A percentile compares a stretch with the other conserved stretches of the same genome.
Conservation (phyloP, 2,113 vertebrate species). For the cat (Felis catus) region F.catus_Fca126_mat1.0 CM031424.1:87224501-87225000, state of each 20-base stretch:
- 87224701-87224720: not conserved
- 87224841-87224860: not conserved
- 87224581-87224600: not conserved
- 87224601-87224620: not conserved
- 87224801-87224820: not conserved
- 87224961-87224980: not conserved
- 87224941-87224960: not conserved
- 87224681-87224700: not conserved
- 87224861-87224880: not conserved
- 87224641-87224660: not conserved
- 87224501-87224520: not conserved
- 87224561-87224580: not conserved
- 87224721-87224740: not conserved
- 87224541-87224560: not conserved
- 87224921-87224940: too few species aligned
- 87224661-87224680: not conserved
- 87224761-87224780: not conserved
- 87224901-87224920: not conserved
- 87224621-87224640: not conserved
- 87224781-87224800: not conserved
- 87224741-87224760: not conserved
- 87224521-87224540: not conserved
- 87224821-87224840: not conserved
- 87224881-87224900: not conserved
- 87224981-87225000: not conserved